A percentile compares a stretch with the other conserved stretches of the same genome.
phyloP scores from a whole-genome alignment of 2,797 vertebrate genomes.

The Alcedo quadribrachys region DNA sequence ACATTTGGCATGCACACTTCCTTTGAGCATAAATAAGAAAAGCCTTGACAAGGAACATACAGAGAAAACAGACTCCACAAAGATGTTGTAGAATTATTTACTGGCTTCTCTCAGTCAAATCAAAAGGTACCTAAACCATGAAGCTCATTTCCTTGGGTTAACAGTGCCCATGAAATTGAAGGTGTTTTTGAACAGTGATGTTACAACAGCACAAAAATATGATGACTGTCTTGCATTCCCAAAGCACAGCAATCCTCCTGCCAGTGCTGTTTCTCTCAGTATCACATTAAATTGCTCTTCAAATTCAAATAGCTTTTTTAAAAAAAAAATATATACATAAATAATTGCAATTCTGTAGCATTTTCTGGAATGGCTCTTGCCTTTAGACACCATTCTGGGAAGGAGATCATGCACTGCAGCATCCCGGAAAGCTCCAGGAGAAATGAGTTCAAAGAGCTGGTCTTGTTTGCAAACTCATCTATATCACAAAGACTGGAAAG shows the following conservation, averaged over 20 bases:
- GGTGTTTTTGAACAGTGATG: background rate
- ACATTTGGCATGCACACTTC: background rate
- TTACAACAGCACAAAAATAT: background rate
- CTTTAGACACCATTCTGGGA: background rate
- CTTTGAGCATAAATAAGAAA: background rate
- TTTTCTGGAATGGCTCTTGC: background rate
- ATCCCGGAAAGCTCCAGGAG: background rate
- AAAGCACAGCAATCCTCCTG: background rate
- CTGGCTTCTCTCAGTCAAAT: background rate
- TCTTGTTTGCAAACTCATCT: background rate
- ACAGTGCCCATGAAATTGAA: background rate
- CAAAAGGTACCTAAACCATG: background rate
- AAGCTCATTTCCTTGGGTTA: background rate
- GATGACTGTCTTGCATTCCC: background rate
- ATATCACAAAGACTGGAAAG: background rate
- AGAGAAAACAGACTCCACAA: background rate
- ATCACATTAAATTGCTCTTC: background rate
- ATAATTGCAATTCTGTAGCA: background rate
- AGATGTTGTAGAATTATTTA: background rate
- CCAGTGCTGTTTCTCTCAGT: background rate
- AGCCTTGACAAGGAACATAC: slow-evolving; percentile 17
- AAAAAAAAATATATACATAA: too few relatives aligned
- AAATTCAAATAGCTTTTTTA: background rate
- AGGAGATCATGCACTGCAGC: background rate
- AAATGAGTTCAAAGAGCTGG: background rate